These are phyloP conservation scores for Nysson spinosus DNA, from an alignment of 2,888 invertebrate species.

Conservation along the genomic window DNA sequence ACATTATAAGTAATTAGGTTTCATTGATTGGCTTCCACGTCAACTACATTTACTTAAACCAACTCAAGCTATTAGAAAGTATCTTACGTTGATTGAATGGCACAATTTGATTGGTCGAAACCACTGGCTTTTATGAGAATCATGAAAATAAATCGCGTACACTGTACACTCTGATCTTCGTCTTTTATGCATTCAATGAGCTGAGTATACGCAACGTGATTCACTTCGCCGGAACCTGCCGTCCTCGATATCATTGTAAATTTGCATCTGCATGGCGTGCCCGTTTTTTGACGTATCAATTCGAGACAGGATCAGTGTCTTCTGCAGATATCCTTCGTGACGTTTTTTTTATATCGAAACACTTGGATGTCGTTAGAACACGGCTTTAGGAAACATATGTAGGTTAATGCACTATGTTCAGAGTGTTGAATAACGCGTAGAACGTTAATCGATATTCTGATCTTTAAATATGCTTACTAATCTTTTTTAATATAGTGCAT, in stretches of 20 bases:
- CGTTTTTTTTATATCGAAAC: too few species aligned
- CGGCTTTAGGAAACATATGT: too few species aligned
- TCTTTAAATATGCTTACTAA: not conserved
- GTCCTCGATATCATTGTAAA: constrained; percentile 11
- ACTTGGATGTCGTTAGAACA: too few species aligned
- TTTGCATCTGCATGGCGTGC: constrained; percentile 5
- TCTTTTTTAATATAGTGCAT: too few species aligned
- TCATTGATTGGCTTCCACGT: too few species aligned
- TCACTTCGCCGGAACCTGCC: constrained; percentile 4
- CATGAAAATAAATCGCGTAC: not conserved
- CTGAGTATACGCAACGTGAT: not conserved
- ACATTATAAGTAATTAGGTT: too few species aligned
- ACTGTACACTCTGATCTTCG: not conserved
- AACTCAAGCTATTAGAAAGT: too few species aligned
- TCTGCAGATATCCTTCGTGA: too few species aligned
- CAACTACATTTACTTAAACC: too few species aligned
- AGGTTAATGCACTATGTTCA: too few species aligned
- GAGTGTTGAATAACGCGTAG: too few species aligned
- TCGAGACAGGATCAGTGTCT: not conserved
- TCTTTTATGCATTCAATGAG: not conserved
- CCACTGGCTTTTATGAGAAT: not conserved
- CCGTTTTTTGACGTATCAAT: constrained; percentile 6
- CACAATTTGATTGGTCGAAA: not conserved
- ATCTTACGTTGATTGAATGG: not conserved
- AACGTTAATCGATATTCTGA: too few species aligned